Percentiles rank a stretch among this genome's conserved stretches.
Conservation (phyloP, 2,113 vertebrate species). For the Suncus etruscus region DNA sequence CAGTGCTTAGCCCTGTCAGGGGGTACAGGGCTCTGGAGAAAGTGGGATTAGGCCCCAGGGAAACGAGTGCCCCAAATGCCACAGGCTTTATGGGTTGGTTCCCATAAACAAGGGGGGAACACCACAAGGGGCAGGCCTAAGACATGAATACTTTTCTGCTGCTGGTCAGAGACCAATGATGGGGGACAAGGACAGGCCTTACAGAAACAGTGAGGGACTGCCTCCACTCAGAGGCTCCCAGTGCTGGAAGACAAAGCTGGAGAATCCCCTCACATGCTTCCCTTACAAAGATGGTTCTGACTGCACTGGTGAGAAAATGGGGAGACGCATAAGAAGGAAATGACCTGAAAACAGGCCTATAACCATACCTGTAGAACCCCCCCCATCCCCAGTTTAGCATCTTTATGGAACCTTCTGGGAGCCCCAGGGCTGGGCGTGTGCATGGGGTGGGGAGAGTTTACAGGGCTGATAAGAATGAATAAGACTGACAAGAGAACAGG, state of each 20-base stretch:
- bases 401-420: not conserved
- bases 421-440: not conserved
- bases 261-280: not conserved
- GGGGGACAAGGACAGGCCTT: not conserved
- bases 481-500: not conserved
- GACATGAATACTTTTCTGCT: not conserved
- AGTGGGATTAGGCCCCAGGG: not conserved
- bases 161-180: not conserved
- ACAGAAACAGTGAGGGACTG: not conserved
- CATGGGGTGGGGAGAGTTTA: not conserved
- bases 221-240: not conserved
- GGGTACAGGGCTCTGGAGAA: not conserved
- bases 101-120: not conserved
- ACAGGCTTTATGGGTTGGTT: not conserved
- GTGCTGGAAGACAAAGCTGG: not conserved
- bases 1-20: conserved; percentile 32
- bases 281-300: not conserved
- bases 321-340: not conserved
- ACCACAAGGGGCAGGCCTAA: not conserved
- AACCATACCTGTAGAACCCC: not conserved
- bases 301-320: not conserved
- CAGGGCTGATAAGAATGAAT: not conserved
- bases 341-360: not conserved
- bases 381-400: not conserved
- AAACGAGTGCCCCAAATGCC: not conserved